These are phyloP conservation scores for Pipistrellus nathusii DNA, from an alignment of 2,797 vertebrate genomes.

Conservation along the genomic window DNA sequence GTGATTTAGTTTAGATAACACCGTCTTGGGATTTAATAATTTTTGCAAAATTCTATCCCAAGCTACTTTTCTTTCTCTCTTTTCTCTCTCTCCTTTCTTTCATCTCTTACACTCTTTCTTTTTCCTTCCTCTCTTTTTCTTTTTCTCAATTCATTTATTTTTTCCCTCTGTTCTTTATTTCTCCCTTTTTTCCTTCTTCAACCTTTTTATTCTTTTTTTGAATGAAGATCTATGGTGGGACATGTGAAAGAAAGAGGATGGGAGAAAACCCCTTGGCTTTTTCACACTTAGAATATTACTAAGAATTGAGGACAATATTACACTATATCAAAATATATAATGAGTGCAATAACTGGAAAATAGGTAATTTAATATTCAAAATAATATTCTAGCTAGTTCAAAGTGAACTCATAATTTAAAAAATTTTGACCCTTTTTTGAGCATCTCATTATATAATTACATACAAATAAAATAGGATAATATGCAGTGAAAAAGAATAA, in stretches of 20 bases:
- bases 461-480: background rate
- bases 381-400: background rate
- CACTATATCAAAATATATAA: background rate
- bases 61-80: background rate
- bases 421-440: background rate
- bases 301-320: background rate
- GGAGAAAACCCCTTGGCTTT: background rate
- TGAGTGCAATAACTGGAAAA: background rate
- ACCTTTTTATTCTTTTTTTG: background rate
- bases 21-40: background rate
- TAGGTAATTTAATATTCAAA: background rate
- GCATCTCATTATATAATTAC: background rate
- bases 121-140: background rate
- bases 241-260: background rate
- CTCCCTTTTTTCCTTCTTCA: background rate
- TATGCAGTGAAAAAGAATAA: background rate
- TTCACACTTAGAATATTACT: background rate
- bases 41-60: background rate
- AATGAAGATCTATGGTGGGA: background rate
- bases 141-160: background rate
- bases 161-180: background rate
- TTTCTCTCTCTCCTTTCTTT: background rate
- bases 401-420: background rate
- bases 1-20: constrained; percentile 49
- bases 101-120: background rate